Conservation (phyloP, 2,888 invertebrate species). For the Nomada fucata region DNA sequence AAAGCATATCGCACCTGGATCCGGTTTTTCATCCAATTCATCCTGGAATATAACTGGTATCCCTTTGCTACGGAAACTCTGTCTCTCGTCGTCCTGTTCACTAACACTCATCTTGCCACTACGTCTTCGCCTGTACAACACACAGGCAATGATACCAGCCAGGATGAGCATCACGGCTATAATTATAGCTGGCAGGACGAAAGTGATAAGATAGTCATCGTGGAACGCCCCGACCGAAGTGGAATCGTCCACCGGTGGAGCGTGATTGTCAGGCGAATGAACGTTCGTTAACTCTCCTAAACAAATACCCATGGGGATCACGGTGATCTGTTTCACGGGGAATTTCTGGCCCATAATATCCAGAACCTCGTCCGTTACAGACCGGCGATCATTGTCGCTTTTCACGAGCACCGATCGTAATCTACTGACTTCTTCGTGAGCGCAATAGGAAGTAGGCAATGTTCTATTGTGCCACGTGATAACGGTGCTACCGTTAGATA, state of each 20-base stretch:
- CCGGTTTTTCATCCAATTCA: conserved; percentile 96
- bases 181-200: conserved; percentile 94
- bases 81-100: conserved; percentile 92
- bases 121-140: conserved; percentile 92
- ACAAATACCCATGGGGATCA: conserved; percentile 86
- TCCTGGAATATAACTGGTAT: conserved; percentile 99
- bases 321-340: conserved; percentile 86
- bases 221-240: conserved; percentile 83
- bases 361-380: conserved; percentile 86
- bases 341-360: conserved; percentile 90
- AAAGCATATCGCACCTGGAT: conserved; percentile 86
- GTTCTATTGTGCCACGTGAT: conserved; percentile 93
- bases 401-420: conserved; percentile 90
- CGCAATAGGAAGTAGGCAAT: conserved; percentile 90
- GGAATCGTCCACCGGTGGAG: conserved; percentile 80
- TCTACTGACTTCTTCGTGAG: conserved; percentile 90
- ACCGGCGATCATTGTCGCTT: conserved; percentile 85
- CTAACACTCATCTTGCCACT: conserved; percentile 94
- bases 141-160: conserved; percentile 94
- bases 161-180: conserved; percentile 94
- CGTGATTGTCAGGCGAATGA: conserved; percentile 79
- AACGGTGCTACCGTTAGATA: conserved; percentile 88
- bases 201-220: conserved; percentile 91
- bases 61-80: conserved; percentile 92
- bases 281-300: conserved; percentile 84